Conservation (phyloP, 1,140 invertebrate genomes). For the Bathynomus jamesi region DNA sequence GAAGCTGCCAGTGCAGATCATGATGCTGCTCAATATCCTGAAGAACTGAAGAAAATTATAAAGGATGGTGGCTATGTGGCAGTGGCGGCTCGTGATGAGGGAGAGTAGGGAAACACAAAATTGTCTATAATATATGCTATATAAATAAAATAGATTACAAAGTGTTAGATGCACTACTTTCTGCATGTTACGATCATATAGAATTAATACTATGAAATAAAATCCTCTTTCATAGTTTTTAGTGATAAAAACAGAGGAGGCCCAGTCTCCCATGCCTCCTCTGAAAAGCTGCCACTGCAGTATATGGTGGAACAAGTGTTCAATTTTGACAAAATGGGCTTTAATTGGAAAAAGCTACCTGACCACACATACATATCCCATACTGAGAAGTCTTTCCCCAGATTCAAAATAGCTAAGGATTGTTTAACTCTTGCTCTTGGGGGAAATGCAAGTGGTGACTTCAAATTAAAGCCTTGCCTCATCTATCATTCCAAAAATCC, state of each 20-base stretch:
- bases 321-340: neutral
- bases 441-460: neutral
- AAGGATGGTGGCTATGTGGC: neutral
- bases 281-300: too few species aligned
- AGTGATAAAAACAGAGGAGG: too few species aligned
- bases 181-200: too few species aligned
- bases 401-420: neutral
- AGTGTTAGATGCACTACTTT: too few species aligned
- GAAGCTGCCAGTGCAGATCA: neutral
- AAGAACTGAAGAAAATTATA: neutral
- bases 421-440: neutral
- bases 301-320: too few species aligned
- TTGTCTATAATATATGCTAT: too few species aligned
- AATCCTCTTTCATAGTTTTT: too few species aligned
- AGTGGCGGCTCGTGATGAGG: too few species aligned
- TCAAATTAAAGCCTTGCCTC: constrained; percentile 1
- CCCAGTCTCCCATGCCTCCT: too few species aligned
- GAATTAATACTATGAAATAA: too few species aligned
- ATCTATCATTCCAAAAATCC: neutral
- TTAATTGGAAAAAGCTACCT: neutral
- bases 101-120: too few species aligned
- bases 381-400: neutral
- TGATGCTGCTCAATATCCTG: neutral
- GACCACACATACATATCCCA: neutral
- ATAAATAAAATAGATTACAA: too few species aligned